A percentile compares a stretch with the other conserved stretches of the same genome.
These are phyloP conservation scores for Drosophila parabipectinata DNA, from an alignment of 1,140 invertebrate species.

Conservation along the genomic window DNA sequence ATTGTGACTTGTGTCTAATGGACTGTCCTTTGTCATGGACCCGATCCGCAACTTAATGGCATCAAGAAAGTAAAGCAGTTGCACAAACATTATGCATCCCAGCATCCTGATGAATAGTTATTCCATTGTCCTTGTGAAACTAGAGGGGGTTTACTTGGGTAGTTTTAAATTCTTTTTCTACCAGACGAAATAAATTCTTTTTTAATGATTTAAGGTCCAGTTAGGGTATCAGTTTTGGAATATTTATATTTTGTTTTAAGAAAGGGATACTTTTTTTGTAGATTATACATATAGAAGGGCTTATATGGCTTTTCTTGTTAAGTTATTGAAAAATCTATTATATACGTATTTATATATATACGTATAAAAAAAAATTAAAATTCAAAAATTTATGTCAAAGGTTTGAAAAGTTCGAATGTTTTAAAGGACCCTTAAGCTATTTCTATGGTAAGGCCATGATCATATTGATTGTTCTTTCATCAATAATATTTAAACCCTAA, in stretches of 20 bases:
- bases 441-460: too few species aligned
- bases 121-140: conserved; percentile 19
- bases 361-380: too few species aligned
- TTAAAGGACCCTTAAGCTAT: too few species aligned
- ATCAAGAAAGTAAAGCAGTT: conserved; percentile 73
- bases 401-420: too few species aligned
- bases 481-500: too few species aligned
- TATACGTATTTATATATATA: too few species aligned
- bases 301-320: too few species aligned
- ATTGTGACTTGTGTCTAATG: conserved; percentile 75
- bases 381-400: too few species aligned
- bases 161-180: conserved; percentile 15
- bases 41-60: conserved; percentile 61
- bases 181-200: conserved; percentile 16
- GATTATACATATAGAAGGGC: too few species aligned
- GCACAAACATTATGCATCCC: conserved; percentile 59
- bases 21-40: conserved; percentile 60
- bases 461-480: too few species aligned
- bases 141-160: not conserved
- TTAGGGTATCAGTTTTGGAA: not conserved
- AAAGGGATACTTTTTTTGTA: not conserved
- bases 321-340: too few species aligned
- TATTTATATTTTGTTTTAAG: not conserved
- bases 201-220: not conserved
- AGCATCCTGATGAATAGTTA: conserved; percentile 16